Conservation (phyloP, 2,113 vertebrate species). For the Myiopsitta monachus region DNA sequence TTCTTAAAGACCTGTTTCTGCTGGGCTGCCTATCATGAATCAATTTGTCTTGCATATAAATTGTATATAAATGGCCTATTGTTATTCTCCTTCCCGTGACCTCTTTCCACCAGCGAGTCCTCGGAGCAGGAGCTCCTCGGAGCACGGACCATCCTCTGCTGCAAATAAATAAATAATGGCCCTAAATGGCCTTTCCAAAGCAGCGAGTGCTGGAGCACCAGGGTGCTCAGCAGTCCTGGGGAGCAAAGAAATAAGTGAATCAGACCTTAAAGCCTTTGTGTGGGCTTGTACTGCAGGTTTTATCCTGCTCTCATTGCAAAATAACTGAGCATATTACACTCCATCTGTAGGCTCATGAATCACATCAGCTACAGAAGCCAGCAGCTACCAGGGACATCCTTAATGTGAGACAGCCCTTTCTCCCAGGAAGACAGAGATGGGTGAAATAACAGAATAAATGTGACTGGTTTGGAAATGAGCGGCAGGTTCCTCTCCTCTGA, state of each 20-base stretch:
- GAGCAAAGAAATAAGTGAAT: conserved; percentile 35
- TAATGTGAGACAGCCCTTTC: background rate
- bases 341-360: conserved; percentile 37
- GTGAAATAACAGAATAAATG: background rate
- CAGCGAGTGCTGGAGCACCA: background rate
- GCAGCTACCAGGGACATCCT: background rate
- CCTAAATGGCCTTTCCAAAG: conserved; percentile 30
- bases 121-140: conserved; percentile 11
- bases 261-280: background rate
- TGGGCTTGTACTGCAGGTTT: background rate
- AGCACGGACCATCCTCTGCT: background rate
- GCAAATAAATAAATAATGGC: conserved; percentile 51
- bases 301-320: background rate
- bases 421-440: background rate
- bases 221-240: conserved; percentile 20
- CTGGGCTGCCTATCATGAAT: conserved; percentile 31
- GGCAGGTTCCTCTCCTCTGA: background rate
- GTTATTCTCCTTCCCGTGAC: conserved; percentile 61
- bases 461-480: background rate
- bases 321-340: conserved; percentile 6
- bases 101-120: conserved; percentile 42
- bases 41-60: conserved; percentile 68
- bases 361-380: background rate
- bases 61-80: conserved; percentile 55
- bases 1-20: background rate